Evolutionary conservation across 2,113 vertebrate genomes (phyloP).

Genomic region (Pungitius pungitius): DNA sequence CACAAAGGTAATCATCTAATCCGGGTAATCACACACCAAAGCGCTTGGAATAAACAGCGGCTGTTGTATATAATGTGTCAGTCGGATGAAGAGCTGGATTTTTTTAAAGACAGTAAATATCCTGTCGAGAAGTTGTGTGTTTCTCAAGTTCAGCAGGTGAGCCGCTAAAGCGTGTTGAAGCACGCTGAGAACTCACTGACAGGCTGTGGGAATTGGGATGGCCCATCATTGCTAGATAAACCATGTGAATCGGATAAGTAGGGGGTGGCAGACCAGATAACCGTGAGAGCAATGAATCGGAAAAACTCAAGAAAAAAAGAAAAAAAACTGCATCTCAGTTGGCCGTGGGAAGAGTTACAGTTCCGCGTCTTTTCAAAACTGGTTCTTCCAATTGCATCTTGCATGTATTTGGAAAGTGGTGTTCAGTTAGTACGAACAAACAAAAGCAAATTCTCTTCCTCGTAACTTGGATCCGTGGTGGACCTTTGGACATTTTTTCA

Average conservation of each 20-base stretch:
- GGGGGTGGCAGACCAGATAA: slow-evolving; percentile 11
- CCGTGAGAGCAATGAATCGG: slow-evolving; percentile 18
- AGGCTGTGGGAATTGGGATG: slow-evolving; percentile 40
- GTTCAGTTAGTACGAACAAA: background rate
- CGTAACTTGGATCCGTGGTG: background rate
- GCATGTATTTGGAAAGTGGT: background rate
- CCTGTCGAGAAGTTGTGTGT: too few relatives aligned
- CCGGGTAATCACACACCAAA: slow-evolving; percentile 43
- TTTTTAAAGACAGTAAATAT: too few relatives aligned
- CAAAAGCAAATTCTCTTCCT: background rate
- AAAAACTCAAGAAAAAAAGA: background rate
- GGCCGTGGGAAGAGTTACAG: background rate
- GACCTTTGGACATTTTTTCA: background rate
- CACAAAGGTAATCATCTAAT: slow-evolving; percentile 15
- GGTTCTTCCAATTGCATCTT: slow-evolving; percentile 37
- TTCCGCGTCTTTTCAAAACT: slow-evolving; percentile 15
- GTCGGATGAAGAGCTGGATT: slow-evolving; percentile 57
- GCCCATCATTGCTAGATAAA: slow-evolving; percentile 12
- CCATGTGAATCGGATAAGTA: slow-evolving; percentile 40
- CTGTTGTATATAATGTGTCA: slow-evolving; percentile 1
- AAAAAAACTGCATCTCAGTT: slow-evolving; percentile 22
- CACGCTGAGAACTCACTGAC: slow-evolving; percentile 34
- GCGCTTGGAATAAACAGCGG: slow-evolving; percentile 43
- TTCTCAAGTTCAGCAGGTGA: slow-evolving; percentile 48
- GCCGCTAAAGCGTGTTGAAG: slow-evolving; percentile 45